Evolutionary conservation across 2,797 vertebrate species (phyloP).

Genomic region (Botia kubotai): DNA sequence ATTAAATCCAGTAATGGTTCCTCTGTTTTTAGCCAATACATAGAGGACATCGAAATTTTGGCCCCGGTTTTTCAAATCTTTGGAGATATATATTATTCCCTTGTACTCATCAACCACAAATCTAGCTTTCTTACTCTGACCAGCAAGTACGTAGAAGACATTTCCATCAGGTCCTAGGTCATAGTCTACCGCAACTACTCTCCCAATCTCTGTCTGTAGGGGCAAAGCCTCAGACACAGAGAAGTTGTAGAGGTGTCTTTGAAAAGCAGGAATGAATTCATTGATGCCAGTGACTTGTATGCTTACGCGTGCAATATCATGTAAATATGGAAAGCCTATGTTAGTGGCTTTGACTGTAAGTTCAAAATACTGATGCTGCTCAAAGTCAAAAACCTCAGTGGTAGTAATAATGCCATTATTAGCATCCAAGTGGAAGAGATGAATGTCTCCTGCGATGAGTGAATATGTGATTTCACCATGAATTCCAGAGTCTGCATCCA

Average conservation of each 20-base stretch:
- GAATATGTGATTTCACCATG: constrained; percentile 77
- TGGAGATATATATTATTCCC: constrained; percentile 74
- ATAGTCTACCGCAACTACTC: constrained; percentile 73
- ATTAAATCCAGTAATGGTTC: constrained; percentile 74
- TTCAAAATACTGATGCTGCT: constrained; percentile 73
- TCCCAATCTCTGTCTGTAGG: constrained; percentile 71
- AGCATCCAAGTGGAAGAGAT: constrained; percentile 73
- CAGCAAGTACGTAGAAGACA: constrained; percentile 76
- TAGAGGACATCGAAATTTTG: constrained; percentile 68
- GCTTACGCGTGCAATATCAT: constrained; percentile 71
- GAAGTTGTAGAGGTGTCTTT: constrained; percentile 70
- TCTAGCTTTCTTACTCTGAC: constrained; percentile 70
- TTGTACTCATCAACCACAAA: constrained; percentile 71
- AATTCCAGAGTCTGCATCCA: constrained; percentile 73
- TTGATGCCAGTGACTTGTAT: constrained; percentile 77
- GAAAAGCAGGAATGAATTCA: constrained; percentile 76
- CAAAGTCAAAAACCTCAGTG: constrained; percentile 77
- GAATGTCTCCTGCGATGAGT: constrained; percentile 71
- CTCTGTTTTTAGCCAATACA: constrained; percentile 79
- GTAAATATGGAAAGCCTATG: constrained; percentile 62
- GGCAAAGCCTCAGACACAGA: constrained; percentile 73
- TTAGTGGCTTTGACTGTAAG: constrained; percentile 77
- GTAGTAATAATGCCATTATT: constrained; percentile 74
- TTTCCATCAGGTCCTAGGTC: constrained; percentile 76
- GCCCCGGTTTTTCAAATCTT: constrained; percentile 72